Evolutionary conservation across 2,888 invertebrate genomes (phyloP).

Genomic region (Trichopria drosophilae): DNA sequence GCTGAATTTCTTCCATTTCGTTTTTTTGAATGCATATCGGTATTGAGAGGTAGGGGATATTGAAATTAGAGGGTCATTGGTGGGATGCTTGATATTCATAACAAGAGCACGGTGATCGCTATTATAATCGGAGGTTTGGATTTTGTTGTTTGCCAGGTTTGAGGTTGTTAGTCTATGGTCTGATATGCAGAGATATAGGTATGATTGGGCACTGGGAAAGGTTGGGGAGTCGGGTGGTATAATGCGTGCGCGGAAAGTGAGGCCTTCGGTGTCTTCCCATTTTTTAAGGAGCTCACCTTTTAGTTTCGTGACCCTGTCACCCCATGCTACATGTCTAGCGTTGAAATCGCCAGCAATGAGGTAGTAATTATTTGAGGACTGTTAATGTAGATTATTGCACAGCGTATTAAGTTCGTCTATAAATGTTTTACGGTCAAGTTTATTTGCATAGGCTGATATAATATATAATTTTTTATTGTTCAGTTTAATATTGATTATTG

Average conservation of each 20-base stretch:
- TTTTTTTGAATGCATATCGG: constrained; percentile 5
- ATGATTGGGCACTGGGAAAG: constrained; percentile 7
- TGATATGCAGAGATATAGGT: constrained; percentile 3
- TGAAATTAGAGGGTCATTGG: background rate
- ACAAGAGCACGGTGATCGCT: no score
- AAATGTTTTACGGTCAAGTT: no score
- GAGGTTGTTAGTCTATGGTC: constrained; percentile 1
- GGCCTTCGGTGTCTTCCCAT: constrained; percentile 1
- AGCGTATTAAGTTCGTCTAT: no score
- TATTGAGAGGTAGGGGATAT: background rate
- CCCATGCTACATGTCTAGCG: background rate
- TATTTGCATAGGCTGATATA: no score
- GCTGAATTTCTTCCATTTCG: no score
- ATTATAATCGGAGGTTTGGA: constrained; percentile 6
- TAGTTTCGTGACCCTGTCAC: constrained; percentile 5
- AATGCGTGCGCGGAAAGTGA: background rate
- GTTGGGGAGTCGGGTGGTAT: background rate
- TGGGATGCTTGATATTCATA: background rate
- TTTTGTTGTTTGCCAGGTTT: background rate
- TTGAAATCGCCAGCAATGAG: no score
- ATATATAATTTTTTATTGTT: no score
- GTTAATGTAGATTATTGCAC: no score
- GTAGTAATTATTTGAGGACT: no score
- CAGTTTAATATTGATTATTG: no score
- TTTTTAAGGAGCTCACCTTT: constrained; percentile 3